Conservation (phyloP, 2,888 invertebrate species). For the Conomelus anceps region DNA sequence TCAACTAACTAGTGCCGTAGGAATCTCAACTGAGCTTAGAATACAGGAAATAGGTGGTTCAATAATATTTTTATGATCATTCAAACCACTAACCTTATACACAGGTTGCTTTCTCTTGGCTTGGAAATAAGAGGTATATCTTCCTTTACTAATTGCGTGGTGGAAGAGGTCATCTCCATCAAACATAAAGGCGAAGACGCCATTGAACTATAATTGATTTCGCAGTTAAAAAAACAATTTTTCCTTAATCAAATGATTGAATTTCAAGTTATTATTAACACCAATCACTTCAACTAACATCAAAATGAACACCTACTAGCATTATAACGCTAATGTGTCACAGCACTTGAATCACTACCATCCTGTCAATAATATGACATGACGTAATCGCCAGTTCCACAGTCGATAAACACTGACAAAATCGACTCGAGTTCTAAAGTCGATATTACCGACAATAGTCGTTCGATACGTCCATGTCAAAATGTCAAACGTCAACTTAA, state of each 20-base stretch:
- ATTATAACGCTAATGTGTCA: neutral
- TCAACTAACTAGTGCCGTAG: neutral
- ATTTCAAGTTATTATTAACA: neutral
- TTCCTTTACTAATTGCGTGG: slow-evolving; percentile 50
- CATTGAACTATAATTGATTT: neutral
- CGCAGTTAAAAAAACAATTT: neutral
- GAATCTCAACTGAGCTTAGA: too few species aligned
- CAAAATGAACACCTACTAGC: neutral
- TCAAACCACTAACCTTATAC: slow-evolving; percentile 45
- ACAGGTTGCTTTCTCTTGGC: slow-evolving; percentile 47
- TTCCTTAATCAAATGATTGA: neutral
- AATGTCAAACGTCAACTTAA: neutral
- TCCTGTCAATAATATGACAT: neutral
- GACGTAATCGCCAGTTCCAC: neutral
- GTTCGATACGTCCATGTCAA: neutral
- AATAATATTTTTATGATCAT: neutral
- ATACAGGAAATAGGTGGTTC: too few species aligned
- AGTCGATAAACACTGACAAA: neutral
- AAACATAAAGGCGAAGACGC: slow-evolving; percentile 36
- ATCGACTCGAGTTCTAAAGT: neutral
- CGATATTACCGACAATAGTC: too few species aligned
- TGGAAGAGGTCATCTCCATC: slow-evolving; percentile 37
- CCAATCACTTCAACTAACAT: neutral
- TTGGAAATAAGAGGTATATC: slow-evolving; percentile 64
- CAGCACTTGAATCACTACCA: neutral